A percentile compares a stretch with the other conserved stretches of the same genome.
Evolutionary conservation across 2,797 vertebrate species (phyloP).

Genomic region (Sphenopsis melanotis): DNA sequence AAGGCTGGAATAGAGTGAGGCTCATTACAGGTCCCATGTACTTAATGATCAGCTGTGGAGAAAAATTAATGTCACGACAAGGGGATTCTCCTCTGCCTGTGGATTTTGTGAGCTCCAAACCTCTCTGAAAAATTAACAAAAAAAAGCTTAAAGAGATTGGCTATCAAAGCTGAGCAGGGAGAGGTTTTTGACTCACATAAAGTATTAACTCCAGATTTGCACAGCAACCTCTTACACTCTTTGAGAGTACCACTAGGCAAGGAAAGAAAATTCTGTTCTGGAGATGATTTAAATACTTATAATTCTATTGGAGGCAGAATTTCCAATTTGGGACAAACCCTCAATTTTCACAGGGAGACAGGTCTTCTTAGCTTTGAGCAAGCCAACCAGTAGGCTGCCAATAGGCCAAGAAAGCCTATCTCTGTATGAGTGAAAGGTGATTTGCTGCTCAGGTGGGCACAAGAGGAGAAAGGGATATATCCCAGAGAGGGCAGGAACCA

Average conservation of each 20-base stretch:
- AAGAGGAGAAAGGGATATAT: not conserved
- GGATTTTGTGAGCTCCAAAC: not conserved
- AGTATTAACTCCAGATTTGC: not conserved
- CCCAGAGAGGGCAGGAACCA: not conserved
- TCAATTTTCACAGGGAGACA: not conserved
- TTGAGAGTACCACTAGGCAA: not conserved
- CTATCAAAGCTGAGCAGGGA: not conserved
- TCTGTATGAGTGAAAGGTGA: not conserved
- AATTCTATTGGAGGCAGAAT: rapidly evolving
- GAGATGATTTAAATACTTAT: not conserved
- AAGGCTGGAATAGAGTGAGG: not conserved
- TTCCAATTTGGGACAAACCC: not conserved
- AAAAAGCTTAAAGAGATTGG: not conserved
- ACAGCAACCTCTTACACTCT: not conserved
- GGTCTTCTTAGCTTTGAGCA: not conserved
- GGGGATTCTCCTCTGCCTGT: not conserved
- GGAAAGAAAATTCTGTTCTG: not conserved
- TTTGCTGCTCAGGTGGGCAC: not conserved
- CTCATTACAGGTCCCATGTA: not conserved
- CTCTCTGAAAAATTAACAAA: not conserved
- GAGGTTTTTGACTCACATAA: not conserved
- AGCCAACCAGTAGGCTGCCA: not conserved
- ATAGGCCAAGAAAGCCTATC: not conserved
- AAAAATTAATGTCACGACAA: not conserved
- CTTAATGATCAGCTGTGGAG: not conserved